A percentile compares a stretch with the other conserved stretches of the same genome.
These are phyloP conservation scores for Camponotus floridanus DNA, from an alignment of 1,140 invertebrate genomes.

Conservation along the genomic window DNA sequence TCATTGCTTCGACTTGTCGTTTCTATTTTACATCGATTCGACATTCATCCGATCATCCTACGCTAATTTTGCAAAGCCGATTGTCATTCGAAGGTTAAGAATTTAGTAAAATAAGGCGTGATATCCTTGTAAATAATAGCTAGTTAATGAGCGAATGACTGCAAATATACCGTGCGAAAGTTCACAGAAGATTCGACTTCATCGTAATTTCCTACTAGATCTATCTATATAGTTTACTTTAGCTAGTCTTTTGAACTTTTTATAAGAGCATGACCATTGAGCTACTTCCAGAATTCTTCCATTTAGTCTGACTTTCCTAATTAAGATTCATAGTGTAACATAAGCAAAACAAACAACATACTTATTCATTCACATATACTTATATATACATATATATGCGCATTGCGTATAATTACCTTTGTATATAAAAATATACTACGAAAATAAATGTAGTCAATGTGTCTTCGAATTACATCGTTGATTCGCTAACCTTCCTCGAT, in stretches of 20 bases:
- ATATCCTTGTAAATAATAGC: constrained; percentile 50
- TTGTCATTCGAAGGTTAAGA: constrained; percentile 2
- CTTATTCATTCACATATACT: constrained; percentile 1
- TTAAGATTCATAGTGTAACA: constrained; percentile 51
- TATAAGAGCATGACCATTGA: constrained; percentile 58
- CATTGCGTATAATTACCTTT: constrained; percentile 34
- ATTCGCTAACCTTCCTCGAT: not conserved
- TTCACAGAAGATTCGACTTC: constrained; percentile 9
- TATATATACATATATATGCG: not conserved
- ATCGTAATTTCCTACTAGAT: constrained; percentile 53
- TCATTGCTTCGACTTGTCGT: not conserved
- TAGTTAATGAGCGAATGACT: constrained; percentile 7
- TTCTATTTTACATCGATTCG: not conserved
- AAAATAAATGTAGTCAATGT: constrained; percentile 65
- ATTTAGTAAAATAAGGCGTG: constrained; percentile 18
- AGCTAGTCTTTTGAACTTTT: constrained; percentile 61
- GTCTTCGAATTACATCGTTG: constrained; percentile 32
- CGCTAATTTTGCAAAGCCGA: not conserved
- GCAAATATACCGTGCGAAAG: constrained; percentile 1
- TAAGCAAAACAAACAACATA: constrained; percentile 44
- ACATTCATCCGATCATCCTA: not conserved
- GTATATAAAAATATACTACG: constrained; percentile 56
- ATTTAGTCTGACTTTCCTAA: constrained; percentile 31
- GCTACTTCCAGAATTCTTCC: constrained; percentile 56
- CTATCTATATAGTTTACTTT: constrained; percentile 23